These are phyloP conservation scores for Sebastes alutus DNA, from an alignment of 2,797 vertebrate species.

Conservation along the genomic window DNA sequence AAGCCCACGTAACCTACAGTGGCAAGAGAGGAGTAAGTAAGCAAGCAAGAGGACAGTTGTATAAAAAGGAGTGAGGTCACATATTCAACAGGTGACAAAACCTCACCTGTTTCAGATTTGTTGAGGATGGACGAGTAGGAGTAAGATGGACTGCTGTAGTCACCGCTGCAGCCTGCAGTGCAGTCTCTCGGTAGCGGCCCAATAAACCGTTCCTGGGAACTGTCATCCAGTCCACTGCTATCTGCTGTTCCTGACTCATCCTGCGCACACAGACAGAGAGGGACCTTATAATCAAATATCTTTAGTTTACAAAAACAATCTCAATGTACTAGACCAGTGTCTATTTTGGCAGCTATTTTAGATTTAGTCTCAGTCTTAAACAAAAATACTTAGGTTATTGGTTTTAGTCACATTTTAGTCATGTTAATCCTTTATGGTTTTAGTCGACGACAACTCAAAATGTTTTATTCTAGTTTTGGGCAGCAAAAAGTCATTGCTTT, in stretches of 20 bases:
- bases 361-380: no score
- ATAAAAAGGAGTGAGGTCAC: neutral
- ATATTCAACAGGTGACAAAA: neutral
- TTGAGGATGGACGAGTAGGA: constrained; percentile 96
- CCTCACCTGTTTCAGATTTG: constrained; percentile 96
- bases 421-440: no score
- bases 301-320: neutral
- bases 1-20: constrained; percentile 94
- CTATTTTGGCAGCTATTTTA: no score
- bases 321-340: neutral
- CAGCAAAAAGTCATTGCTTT: no score
- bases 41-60: neutral
- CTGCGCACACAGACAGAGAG: constrained; percentile 68
- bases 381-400: no score
- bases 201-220: constrained; percentile 91
- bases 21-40: neutral
- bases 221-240: constrained; percentile 87
- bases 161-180: constrained; percentile 88
- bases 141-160: constrained; percentile 96
- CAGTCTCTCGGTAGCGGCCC: constrained; percentile 93
- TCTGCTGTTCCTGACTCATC: constrained; percentile 89
- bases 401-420: no score
- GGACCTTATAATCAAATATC: neutral
- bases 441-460: no score
- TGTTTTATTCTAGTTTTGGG: no score